phyloP scores from a whole-genome alignment of 2,797 vertebrate genomes.

The Tachyglossus aculeatus region DNA sequence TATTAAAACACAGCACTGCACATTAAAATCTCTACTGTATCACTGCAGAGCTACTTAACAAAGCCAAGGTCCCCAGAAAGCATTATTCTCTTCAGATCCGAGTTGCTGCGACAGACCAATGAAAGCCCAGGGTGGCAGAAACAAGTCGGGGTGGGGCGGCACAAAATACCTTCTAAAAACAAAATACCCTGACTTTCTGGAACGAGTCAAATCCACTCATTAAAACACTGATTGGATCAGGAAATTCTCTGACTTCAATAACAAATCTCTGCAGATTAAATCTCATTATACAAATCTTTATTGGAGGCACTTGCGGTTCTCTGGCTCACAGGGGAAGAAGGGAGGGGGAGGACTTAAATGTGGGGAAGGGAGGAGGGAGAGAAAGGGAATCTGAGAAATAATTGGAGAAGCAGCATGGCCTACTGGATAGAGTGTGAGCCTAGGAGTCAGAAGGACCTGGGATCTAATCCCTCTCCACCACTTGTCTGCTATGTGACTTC shows the following conservation, averaged over 20 bases:
- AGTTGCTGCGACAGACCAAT: conserved; percentile 20
- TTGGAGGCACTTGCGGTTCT: conserved; percentile 51
- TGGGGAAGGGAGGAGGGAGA: too few relatives aligned
- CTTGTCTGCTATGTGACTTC: too few relatives aligned
- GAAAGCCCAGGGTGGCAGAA: conserved; percentile 10
- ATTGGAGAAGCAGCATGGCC: too few relatives aligned
- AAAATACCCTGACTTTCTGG: background rate
- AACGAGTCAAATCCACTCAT: background rate
- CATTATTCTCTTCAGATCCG: conserved; percentile 14
- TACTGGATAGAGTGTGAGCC: too few relatives aligned
- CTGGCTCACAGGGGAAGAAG: conserved; percentile 29
- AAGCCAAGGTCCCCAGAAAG: conserved; percentile 48
- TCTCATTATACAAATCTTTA: conserved; percentile 49
- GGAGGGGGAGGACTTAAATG: too few relatives aligned
- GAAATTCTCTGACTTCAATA: conserved; percentile 33
- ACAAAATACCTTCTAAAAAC: background rate
- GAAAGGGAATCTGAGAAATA: too few relatives aligned
- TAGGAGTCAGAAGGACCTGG: too few relatives aligned
- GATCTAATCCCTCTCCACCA: too few relatives aligned
- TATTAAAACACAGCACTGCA: conserved; percentile 61
- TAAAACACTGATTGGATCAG: background rate
- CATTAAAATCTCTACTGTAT: conserved; percentile 46
- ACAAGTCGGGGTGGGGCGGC: background rate
- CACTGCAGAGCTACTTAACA: conserved; percentile 55
- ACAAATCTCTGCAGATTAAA: conserved; percentile 33